A percentile compares a stretch with the other conserved stretches of the same genome.
Evolutionary conservation across 2,888 invertebrate genomes (phyloP).

Genomic region (Metellina segmentata): DNA sequence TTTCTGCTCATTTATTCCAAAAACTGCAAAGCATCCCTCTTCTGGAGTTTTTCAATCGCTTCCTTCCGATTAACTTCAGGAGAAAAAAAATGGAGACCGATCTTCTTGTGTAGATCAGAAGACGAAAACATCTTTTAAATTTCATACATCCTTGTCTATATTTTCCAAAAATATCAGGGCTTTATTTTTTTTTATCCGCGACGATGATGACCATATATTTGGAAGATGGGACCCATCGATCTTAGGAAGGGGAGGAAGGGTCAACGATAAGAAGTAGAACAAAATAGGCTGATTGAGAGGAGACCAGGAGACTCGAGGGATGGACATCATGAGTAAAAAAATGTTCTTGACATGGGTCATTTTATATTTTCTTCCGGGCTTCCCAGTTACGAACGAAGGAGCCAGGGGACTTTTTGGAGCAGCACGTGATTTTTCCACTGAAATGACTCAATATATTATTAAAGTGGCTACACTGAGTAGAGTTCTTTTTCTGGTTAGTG

Average conservation of each 20-base stretch:
- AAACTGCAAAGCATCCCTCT: slow-evolving; percentile 47
- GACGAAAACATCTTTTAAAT: slow-evolving; percentile 50
- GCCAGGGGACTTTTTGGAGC: background rate
- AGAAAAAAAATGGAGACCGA: background rate
- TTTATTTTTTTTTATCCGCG: slow-evolving; percentile 9
- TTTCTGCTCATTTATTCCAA: slow-evolving; percentile 21
- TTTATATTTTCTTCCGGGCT: background rate
- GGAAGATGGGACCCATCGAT: slow-evolving; percentile 34
- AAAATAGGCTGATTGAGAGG: slow-evolving; percentile 18
- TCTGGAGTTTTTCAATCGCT: slow-evolving; percentile 26
- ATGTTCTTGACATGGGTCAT: background rate
- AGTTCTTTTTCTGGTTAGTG: background rate
- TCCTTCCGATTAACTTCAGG: slow-evolving; percentile 54
- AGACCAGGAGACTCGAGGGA: slow-evolving; percentile 1
- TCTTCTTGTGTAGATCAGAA: background rate
- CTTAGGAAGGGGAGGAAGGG: background rate
- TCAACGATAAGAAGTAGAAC: background rate
- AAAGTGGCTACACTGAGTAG: background rate
- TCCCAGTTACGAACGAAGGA: background rate
- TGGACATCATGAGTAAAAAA: background rate
- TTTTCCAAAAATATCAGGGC: slow-evolving; percentile 30
- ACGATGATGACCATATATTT: slow-evolving; percentile 49
- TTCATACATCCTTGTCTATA: slow-evolving; percentile 17
- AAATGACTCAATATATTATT: background rate
- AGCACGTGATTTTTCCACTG: background rate